Base-by-base conservation (phyloP, 2,113 vertebrate genomes). In the Pleuronectes platessa region DNA sequence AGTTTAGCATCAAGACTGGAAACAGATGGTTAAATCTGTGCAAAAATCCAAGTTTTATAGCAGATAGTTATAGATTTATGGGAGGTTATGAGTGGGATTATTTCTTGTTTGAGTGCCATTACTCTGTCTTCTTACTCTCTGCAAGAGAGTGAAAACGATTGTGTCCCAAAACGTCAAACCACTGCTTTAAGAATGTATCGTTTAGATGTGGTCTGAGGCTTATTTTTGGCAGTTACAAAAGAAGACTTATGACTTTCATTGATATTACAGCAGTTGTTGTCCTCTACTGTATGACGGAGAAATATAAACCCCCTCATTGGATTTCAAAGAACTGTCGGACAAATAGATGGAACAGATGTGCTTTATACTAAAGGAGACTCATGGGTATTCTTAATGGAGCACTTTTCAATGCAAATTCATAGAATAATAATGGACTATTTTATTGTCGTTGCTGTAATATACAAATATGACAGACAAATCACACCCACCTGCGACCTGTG, bases 401-500 rank as follows among this genome's bases (percentile, higher is more conserved):
- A 61, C 24, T 71, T 82, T 40, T 37, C 8, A 67, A 24, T 47
- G 26, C 21, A 42, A 47, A 35, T 21, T 58, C 6, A 2, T 5
- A 20, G 23, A 54, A 68, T n/a, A n/a, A 71, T 53, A 56, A 42
- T 71, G 37, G 37, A 77, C 60, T 68, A 24, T 64, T 71, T 79
- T 49, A 76, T 20, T n/a, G 20, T 15, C 3, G 8, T 54, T 3
- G 51, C 51, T 74, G 4, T 35, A 42, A 58, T 8, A 17, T 15
- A 8, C 2, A 35, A 59, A 31, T 45, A 54, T 7, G 4, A 56
- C 13, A 23, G 40, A 53, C 27, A 56, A 21, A 55, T 61, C 10
- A 26, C 37, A 47, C 82, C 24, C 85, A 94, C 94, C 94, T 85
- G 95, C 94, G 66, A 84, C 90, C 68, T 93, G 94, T 9, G 86